Conservation (phyloP, 2,113 vertebrate species). For the Hemichromis elongatus region DNA sequence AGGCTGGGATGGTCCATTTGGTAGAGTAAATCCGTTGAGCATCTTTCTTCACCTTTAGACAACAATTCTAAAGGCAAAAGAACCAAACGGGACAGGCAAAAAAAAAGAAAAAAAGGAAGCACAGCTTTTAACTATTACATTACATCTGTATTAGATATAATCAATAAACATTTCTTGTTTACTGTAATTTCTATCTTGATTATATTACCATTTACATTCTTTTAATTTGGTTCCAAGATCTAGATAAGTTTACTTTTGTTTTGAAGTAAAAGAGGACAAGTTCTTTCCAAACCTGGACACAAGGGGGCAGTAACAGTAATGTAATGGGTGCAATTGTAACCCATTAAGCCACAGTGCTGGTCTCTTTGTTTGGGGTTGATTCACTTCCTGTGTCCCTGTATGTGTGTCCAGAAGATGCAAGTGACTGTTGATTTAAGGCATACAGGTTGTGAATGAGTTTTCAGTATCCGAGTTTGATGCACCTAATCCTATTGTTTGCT, state of each 20-base stretch:
- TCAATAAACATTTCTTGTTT: not conserved
- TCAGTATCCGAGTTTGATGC: rapidly evolving
- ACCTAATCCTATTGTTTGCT: not conserved
- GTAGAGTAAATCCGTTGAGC: no score
- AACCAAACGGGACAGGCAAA: no score
- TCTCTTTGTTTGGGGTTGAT: not conserved
- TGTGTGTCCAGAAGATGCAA: not conserved
- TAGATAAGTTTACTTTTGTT: no score
- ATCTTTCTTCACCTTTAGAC: no score
- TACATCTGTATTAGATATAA: not conserved
- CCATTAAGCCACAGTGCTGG: no score
- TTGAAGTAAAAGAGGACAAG: no score
- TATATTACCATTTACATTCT: rapidly evolving
- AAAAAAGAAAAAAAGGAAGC: no score
- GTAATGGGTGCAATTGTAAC: no score
- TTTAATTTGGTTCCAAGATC: not conserved
- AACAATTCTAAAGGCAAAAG: no score
- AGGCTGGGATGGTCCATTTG: no score
- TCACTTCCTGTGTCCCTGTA: not conserved
- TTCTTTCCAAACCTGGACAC: no score
- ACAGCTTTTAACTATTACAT: not conserved
- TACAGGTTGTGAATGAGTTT: not conserved
- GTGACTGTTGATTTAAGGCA: not conserved
- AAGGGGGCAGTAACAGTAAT: no score
- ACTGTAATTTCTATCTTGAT: not conserved